Evolutionary conservation across 2,888 invertebrate species (phyloP), one percentile per base, ranked within the genome.

Genomic region (Catocala sponsa): DNA sequence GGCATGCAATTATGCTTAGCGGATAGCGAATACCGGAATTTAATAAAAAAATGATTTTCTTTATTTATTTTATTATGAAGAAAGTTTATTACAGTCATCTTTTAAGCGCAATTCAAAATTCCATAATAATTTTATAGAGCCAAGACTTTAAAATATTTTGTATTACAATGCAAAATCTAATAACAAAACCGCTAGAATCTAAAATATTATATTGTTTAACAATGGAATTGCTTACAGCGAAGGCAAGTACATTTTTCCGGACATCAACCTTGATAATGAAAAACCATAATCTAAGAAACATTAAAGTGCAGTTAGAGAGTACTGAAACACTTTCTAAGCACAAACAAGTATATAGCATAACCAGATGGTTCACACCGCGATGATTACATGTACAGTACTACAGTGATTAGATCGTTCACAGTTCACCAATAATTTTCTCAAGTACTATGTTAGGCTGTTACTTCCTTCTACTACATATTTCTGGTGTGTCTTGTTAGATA

Each of bases 241-340:
- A 38, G 35, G 7, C 35, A 7, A 9, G 1, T 7, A 15, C 12
- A 43, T 5, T 46, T 43, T 54, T 54, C 49, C 49, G 41, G 47
- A 44, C 53, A 46, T 44, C 50, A 60, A 49, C 50, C 25, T 42
- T 50, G 32, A 10, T 59, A 55, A 55, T 60, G 55, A 49, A 60
- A 59, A 60, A 13, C n/a, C 13, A 60, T 60, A 55, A 44, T 25
- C 71, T 65, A 57, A 72, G 56, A 63, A 61, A 74, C 76, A 82
- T 84, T 79, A 83, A 81, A 79, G 46, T 72, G 72, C 68, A 79
- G 76, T 83, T 82, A 83, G 79, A 77, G 70, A 74, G 74, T 68
- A 59, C 69, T 68, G 72, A 78, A 78, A 81, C 80, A 82, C 84
- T 85, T 85, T 84, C 84, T 84, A 81, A 64, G 68, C 76, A 81